phyloP scores from a whole-genome alignment of 2,888 invertebrate species.

The Leptopterna dolabrata region DNA sequence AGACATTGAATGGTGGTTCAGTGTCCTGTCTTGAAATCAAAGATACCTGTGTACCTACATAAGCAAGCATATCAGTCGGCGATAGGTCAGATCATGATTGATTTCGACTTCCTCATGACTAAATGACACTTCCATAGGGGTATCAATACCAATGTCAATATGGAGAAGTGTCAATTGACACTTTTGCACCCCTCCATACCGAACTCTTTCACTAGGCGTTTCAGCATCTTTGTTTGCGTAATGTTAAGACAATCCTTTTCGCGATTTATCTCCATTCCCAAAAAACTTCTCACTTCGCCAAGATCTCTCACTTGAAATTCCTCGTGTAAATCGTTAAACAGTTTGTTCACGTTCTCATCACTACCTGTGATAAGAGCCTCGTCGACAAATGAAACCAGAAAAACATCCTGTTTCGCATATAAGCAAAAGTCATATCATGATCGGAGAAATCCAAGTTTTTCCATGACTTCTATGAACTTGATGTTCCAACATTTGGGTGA shows the following conservation, averaged over 20 bases:
- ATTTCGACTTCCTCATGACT: conserved; percentile 6
- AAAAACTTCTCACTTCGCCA: conserved; percentile 22
- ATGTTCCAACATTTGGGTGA: conserved; percentile 55
- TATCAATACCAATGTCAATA: no score
- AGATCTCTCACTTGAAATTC: conserved; percentile 51
- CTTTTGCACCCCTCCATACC: conserved; percentile 34
- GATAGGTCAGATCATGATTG: conserved; percentile 35
- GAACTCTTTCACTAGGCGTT: conserved; percentile 12
- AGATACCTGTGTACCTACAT: conserved; percentile 28
- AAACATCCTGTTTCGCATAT: conserved; percentile 9
- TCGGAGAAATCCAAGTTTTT: conserved; percentile 39
- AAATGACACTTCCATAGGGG: conserved; percentile 55
- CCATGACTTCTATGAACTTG: conserved; percentile 35
- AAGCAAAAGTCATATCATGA: conserved; percentile 34
- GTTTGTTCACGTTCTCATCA: conserved; percentile 6
- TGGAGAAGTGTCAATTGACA: no score
- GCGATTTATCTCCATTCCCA: conserved; percentile 46
- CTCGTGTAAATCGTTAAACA: conserved; percentile 31
- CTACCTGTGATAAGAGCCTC: conserved; percentile 49
- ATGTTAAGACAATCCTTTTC: conserved; percentile 4
- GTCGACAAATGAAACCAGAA: conserved; percentile 47
- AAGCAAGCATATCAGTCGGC: conserved; percentile 53
- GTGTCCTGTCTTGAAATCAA: conserved; percentile 10
- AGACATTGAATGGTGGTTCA: neutral
- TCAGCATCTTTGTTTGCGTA: conserved; percentile 39